Evolutionary conservation across 2,797 vertebrate genomes (phyloP).

Genomic region (Sebastes minor): DNA sequence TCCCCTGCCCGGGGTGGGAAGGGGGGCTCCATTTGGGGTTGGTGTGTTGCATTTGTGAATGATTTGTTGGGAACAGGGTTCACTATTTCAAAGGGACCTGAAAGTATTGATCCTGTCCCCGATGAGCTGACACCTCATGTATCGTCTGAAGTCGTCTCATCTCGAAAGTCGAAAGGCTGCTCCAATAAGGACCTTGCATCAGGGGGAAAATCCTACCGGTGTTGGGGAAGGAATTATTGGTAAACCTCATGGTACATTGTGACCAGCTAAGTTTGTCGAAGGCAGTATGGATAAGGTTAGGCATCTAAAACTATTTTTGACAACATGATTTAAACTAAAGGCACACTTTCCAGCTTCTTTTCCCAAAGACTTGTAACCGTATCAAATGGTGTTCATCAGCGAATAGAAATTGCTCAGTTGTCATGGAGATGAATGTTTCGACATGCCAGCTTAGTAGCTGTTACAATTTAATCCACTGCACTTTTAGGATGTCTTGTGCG

Average conservation of each 20-base stretch:
- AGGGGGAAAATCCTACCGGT: background rate
- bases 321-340: background rate
- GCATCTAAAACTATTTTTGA: background rate
- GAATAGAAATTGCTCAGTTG: background rate
- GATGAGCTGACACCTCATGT: constrained; percentile 62
- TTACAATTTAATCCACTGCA: background rate
- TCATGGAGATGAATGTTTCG: background rate
- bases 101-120: constrained; percentile 65
- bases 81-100: constrained; percentile 67
- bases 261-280: background rate
- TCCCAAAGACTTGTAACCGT: background rate
- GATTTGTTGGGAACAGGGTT: constrained; percentile 63
- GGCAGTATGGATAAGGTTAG: background rate
- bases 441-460: too few species aligned
- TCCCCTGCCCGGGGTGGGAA: constrained; percentile 20
- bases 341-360: background rate
- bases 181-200: constrained; percentile 26
- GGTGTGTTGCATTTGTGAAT: constrained; percentile 56
- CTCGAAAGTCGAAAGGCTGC: constrained; percentile 37
- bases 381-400: background rate
- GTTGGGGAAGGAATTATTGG: background rate
- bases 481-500: background rate
- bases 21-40: constrained; percentile 19
- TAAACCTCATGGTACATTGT: background rate
- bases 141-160: constrained; percentile 45